Evolutionary conservation across 2,113 vertebrate genomes (phyloP).

Genomic region (Coryphaenoides rupestris): DNA sequence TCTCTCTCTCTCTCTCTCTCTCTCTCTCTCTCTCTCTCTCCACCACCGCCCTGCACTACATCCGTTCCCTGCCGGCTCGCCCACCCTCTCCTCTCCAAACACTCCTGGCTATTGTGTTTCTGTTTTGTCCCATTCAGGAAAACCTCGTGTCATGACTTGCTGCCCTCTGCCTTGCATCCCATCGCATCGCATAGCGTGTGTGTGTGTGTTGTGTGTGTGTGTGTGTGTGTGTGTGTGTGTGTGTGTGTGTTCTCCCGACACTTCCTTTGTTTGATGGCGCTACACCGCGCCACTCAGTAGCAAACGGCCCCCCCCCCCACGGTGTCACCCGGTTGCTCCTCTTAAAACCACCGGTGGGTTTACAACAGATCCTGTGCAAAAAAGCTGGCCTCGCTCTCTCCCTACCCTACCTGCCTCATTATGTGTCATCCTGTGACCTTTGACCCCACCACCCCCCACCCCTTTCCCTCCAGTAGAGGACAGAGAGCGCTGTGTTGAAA

Average conservation of each 20-base stretch:
- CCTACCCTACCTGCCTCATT: too few species aligned
- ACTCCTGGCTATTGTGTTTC: background rate
- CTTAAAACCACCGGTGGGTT: slow-evolving; percentile 49
- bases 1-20: too few species aligned
- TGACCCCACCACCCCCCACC: background rate
- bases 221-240: slow-evolving; percentile 23
- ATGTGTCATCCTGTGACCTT: too few species aligned
- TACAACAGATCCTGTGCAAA: slow-evolving; percentile 46
- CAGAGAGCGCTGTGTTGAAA: slow-evolving; percentile 52
- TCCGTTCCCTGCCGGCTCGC: background rate
- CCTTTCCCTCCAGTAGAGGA: slow-evolving; percentile 56
- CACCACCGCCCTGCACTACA: background rate
- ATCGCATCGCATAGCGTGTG: background rate
- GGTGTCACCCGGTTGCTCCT: too few species aligned
- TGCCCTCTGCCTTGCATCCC: slow-evolving; percentile 16
- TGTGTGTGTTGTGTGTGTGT: slow-evolving; percentile 18
- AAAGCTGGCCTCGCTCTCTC: too few species aligned
- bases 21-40: too few species aligned
- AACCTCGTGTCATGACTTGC: slow-evolving; percentile 50
- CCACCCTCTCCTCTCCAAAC: background rate
- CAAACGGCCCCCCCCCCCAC: too few species aligned
- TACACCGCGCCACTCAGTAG: slow-evolving; percentile 1
- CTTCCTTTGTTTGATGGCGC: slow-evolving; percentile 12
- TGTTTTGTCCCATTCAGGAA: background rate
- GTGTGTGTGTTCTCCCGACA: background rate